Conservation (phyloP, 1,140 invertebrate genomes). For the Drosophila seguyi region DNA sequence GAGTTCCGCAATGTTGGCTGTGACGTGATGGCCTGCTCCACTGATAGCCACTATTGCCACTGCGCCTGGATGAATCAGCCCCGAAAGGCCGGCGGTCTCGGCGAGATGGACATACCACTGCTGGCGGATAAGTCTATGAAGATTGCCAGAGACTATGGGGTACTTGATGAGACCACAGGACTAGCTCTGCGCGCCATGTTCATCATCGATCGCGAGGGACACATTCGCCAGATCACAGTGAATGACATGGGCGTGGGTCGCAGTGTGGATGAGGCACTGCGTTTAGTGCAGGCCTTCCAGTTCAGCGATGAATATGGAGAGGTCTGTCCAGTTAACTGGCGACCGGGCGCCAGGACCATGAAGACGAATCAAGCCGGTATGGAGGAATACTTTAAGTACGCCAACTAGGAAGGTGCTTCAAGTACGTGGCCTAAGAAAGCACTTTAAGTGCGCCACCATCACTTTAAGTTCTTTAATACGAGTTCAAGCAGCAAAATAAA, state of each 20-base stretch:
- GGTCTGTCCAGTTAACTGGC: slow-evolving; percentile 97
- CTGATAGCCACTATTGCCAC: slow-evolving; percentile 95
- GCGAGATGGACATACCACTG: slow-evolving; percentile 97
- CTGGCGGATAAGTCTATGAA: slow-evolving; percentile 96
- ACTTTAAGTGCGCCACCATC: not conserved
- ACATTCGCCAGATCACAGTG: slow-evolving; percentile 97
- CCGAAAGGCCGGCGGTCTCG: slow-evolving; percentile 96
- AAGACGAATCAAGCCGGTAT: slow-evolving; percentile 11
- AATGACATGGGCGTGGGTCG: slow-evolving; percentile 99
- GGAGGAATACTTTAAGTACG: slow-evolving; percentile 57
- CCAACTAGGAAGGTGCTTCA: slow-evolving; percentile 14
- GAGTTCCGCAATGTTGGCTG: slow-evolving; percentile 94
- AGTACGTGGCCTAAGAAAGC: slow-evolving; percentile 21
- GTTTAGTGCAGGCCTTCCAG: slow-evolving; percentile 98
- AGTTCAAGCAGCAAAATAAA: slow-evolving; percentile 38
- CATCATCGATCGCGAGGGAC: slow-evolving; percentile 97
- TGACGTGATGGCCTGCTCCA: slow-evolving; percentile 94
- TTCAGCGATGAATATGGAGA: slow-evolving; percentile 97
- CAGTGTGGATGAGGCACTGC: slow-evolving; percentile 95
- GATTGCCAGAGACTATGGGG: slow-evolving; percentile 95
- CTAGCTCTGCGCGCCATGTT: slow-evolving; percentile 97
- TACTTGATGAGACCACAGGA: slow-evolving; percentile 96
- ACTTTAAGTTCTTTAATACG: not conserved
- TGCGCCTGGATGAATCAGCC: slow-evolving; percentile 97
- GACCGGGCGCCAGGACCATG: slow-evolving; percentile 87